Base-by-base conservation (phyloP, 2,113 vertebrate genomes). In the Pavo muticus region DNA sequence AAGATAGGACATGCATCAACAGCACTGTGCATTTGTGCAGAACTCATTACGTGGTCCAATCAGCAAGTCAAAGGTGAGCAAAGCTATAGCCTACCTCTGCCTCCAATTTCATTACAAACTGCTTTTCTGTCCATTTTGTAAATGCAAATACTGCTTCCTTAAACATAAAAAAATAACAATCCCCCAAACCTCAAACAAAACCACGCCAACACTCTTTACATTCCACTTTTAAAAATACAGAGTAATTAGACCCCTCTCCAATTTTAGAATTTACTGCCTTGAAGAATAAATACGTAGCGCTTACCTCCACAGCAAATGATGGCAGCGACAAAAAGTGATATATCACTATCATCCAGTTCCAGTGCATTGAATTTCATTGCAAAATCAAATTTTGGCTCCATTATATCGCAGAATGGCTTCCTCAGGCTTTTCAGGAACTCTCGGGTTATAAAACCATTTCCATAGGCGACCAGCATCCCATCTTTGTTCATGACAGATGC, bases 401-500 rank as follows among this genome's bases (percentile, higher is more conserved):
- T 99, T 97, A 99, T 99, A 37, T 99, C 99, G 42, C 99, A 99
- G 90, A 99, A 99, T 0, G 99, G 99, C 54, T 99, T 98, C 29
- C 99, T 97, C 45, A 99, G 98, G 95, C 99, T 99, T 91, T 99
- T 99, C n/a, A 99, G 98, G 96, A 99, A 99, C 82, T 99, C 99
- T 3, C 99, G 97, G 3, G 99, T 99, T 91, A 99, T 99, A 80
- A 99, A 99, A 29, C 99, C 99, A 0, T 98, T 99, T 60, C 99
- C 99, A 4, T 99, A 99, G 4, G 99, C 99, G 4, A 99, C 99
- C 60, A 99, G 98, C 96, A 99, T 98, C n/a, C 99, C 99, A 0
- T 99, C 99, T 89, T 99, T 99, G 97, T 99, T 99, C 99, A 99
- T 99, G 57, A 99, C 98, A 17, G 99, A 99, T 25, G 99, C 99